Conservation (phyloP, 1,140 invertebrate species). For the Sipha flava region DNA sequence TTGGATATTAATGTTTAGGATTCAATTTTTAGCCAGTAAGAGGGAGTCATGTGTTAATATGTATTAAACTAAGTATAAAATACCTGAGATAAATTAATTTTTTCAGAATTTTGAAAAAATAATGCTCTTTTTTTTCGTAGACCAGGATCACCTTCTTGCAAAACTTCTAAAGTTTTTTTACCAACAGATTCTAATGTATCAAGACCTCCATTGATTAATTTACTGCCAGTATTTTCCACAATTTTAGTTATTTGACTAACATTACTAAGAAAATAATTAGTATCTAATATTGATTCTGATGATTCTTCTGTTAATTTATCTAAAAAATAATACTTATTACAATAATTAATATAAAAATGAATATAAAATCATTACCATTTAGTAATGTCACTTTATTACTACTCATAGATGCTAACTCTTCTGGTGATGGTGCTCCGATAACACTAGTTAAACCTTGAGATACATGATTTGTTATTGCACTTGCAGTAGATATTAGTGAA, state of each 20-base stretch:
- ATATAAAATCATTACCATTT: not conserved
- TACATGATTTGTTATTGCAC: constrained; percentile 60
- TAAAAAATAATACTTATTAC: not conserved
- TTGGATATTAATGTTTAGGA: too few species aligned
- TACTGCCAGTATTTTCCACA: constrained; percentile 64
- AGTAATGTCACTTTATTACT: constrained; percentile 38
- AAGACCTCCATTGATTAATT: constrained; percentile 71
- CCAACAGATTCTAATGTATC: constrained; percentile 85
- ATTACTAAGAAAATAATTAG: constrained; percentile 20
- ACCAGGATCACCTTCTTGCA: constrained; percentile 83
- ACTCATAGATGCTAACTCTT: constrained; percentile 55
- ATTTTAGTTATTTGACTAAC: constrained; percentile 46
- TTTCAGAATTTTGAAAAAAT: constrained; percentile 54
- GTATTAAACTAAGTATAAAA: not conserved
- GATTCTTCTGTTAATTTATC: not conserved
- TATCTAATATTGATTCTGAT: not conserved
- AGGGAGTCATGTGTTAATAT: too few species aligned
- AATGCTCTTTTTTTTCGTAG: constrained; percentile 67
- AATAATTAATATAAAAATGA: not conserved
- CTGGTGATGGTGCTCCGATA: constrained; percentile 65
- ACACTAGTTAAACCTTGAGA: constrained; percentile 57
- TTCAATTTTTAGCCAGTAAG: too few species aligned
- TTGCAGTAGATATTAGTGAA: constrained; percentile 63
- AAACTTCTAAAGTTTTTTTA: constrained; percentile 85
- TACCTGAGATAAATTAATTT: constrained; percentile 52